phyloP scores from a whole-genome alignment of 1,140 invertebrate species.

The Drosophila kikkawai region DNA sequence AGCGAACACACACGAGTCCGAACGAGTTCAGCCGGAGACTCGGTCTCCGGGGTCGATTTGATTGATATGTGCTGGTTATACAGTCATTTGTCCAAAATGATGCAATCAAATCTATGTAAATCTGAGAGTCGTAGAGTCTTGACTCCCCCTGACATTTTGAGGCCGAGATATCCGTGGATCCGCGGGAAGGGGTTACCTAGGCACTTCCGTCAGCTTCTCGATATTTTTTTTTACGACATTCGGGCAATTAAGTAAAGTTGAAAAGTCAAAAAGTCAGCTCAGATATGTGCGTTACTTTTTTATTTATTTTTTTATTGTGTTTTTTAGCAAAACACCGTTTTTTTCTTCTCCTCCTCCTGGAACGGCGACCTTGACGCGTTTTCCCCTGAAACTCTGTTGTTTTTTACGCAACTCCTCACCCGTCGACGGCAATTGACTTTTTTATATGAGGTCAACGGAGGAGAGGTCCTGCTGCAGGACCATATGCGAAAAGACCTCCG shows the following conservation, averaged over 20 bases:
- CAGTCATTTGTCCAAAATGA: constrained; percentile 79
- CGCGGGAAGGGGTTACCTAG: constrained; percentile 41
- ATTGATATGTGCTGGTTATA: constrained; percentile 83
- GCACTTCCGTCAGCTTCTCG: constrained; percentile 59
- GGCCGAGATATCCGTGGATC: constrained; percentile 27
- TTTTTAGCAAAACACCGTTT: constrained; percentile 41
- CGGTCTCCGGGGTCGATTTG: constrained; percentile 46
- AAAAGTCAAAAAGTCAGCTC: constrained; percentile 81
- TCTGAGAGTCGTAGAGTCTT: constrained; percentile 11
- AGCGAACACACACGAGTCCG: constrained; percentile 56
- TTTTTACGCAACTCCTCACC: constrained; percentile 65
- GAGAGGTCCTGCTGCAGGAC: constrained; percentile 13
- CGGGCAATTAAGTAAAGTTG: constrained; percentile 70
- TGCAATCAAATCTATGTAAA: constrained; percentile 82
- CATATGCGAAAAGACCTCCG: constrained; percentile 48
- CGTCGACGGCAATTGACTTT: constrained; percentile 64
- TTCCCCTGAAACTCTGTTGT: constrained; percentile 48
- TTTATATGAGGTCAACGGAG: constrained; percentile 52
- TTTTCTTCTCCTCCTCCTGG: constrained; percentile 21
- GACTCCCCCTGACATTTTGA: constrained; percentile 63
- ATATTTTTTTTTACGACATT: constrained; percentile 56
- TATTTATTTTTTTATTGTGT: constrained; percentile 55
- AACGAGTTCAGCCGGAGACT: constrained; percentile 20
- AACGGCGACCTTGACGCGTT: constrained; percentile 54
- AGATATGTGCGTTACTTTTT: constrained; percentile 49